Percentiles rank a stretch among this genome's conserved stretches.
Conservation (phyloP, 2,888 invertebrate species). For the Zootermopsis nevadensis region DNA sequence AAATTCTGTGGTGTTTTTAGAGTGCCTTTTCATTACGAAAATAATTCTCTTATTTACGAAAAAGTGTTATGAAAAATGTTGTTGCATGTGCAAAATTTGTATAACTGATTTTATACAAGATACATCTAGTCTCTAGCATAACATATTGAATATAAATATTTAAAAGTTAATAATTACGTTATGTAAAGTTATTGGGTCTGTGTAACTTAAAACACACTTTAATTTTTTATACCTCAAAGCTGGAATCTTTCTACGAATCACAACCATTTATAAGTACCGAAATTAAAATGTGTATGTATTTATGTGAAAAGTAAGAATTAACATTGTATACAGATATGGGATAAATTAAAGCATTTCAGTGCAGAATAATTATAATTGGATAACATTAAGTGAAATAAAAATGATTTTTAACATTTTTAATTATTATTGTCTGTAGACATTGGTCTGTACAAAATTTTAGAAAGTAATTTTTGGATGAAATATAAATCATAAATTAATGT, state of each 20-base stretch:
- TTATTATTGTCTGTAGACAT: too few relatives aligned
- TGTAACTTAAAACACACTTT: background rate
- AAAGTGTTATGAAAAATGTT: background rate
- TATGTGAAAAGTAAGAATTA: background rate
- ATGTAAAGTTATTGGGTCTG: background rate
- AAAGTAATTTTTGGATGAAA: too few relatives aligned
- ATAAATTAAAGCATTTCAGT: too few relatives aligned
- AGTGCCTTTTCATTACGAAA: constrained; percentile 5
- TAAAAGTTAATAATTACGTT: background rate
- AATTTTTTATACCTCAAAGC: background rate
- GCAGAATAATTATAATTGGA: too few relatives aligned
- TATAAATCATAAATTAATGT: too few relatives aligned
- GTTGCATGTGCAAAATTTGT: background rate
- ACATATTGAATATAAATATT: background rate
- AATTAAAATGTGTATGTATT: background rate
- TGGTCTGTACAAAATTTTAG: too few relatives aligned
- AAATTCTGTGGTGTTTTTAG: background rate
- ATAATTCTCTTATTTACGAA: background rate
- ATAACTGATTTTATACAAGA: constrained; percentile 2
- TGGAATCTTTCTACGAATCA: too few relatives aligned
- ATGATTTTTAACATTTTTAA: too few relatives aligned
- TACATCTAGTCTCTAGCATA: constrained; percentile 12
- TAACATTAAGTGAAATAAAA: too few relatives aligned
- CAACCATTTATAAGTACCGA: too few relatives aligned
- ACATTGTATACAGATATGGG: background rate